phyloP scores from a whole-genome alignment of 1,140 invertebrate species.

The Magallana gigas region DNA sequence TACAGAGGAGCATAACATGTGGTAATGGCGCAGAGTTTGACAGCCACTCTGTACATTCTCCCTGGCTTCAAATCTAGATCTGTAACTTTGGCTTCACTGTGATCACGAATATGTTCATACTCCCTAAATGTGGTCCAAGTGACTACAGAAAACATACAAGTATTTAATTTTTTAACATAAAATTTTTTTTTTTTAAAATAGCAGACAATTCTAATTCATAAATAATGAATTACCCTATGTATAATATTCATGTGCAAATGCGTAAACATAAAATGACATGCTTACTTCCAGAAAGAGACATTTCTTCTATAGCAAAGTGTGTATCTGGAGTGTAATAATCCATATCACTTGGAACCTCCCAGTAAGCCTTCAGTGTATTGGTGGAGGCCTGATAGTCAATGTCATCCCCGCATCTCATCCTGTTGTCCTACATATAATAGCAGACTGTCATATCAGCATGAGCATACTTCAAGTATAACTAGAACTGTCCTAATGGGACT shows the following conservation, averaged over 20 bases:
- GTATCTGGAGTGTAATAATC: constrained; percentile 45
- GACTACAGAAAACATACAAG: constrained; percentile 33
- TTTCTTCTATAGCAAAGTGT: constrained; percentile 47
- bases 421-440: constrained; percentile 46
- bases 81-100: constrained; percentile 44
- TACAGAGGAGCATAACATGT: constrained; percentile 55
- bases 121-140: constrained; percentile 53
- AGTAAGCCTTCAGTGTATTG: constrained; percentile 49
- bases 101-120: constrained; percentile 47
- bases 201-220: too few species aligned
- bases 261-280: too few species aligned
- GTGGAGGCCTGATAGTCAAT: constrained; percentile 44
- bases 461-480: neutral
- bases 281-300: constrained; percentile 36
- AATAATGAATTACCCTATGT: too few species aligned
- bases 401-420: constrained; percentile 40
- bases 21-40: constrained; percentile 60
- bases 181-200: neutral
- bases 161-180: neutral
- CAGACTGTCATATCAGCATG: neutral
- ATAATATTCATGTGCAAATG: too few species aligned
- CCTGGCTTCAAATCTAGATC: constrained; percentile 53
- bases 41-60: constrained; percentile 47
- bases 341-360: constrained; percentile 38
- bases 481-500: too few species aligned